phyloP scores from a whole-genome alignment of 2,113 vertebrate species.

The Asarcornis scutulata region DNA sequence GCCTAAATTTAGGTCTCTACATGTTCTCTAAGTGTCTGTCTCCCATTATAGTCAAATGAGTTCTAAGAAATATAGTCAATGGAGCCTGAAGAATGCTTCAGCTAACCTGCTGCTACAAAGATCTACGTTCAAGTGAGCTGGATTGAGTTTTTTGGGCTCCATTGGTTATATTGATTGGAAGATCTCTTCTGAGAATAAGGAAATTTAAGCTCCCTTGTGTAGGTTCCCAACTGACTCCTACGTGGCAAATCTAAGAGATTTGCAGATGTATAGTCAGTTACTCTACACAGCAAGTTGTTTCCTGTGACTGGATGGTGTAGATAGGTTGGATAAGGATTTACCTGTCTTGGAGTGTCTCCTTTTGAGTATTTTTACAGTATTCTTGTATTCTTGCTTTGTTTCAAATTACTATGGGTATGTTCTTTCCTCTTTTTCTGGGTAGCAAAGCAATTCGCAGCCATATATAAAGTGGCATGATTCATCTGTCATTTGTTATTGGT shows the following conservation, averaged over 20 bases:
- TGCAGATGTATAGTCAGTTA: neutral
- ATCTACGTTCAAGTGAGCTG: neutral
- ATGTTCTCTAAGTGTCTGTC: neutral
- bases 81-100: neutral
- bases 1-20: neutral
- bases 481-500: neutral
- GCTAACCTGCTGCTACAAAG: neutral
- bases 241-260: neutral
- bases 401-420: neutral
- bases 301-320: neutral
- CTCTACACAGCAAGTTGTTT: neutral
- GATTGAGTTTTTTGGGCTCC: neutral
- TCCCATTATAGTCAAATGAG: slow-evolving; percentile 1
- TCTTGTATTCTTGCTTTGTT: neutral
- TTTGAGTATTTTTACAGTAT: neutral
- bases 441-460: neutral
- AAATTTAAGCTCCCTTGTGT: neutral
- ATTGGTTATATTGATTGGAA: neutral
- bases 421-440: neutral
- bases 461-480: neutral
- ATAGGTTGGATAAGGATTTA: neutral
- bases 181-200: neutral
- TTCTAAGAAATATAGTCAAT: neutral
- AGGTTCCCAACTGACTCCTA: neutral
- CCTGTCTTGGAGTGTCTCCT: neutral